Base-by-base conservation (phyloP, 2,113 vertebrate genomes). In the Clupea harengus region DNA sequence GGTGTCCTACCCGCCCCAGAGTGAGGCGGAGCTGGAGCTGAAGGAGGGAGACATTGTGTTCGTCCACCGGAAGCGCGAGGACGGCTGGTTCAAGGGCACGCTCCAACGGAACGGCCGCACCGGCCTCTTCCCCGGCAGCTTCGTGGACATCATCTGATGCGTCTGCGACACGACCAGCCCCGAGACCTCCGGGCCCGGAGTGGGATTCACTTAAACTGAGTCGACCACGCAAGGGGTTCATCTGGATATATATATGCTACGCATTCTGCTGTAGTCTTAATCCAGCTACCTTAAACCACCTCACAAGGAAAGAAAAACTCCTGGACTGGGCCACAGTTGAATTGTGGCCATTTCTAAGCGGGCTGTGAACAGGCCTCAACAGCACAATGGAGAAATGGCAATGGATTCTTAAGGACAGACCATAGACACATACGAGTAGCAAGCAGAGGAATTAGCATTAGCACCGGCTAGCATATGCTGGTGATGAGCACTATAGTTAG, bases 11-110 rank as follows among this genome's bases (percentile, higher is more conserved):
- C 98, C 98, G 87, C 98, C 98, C 9, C 98, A 99, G 94, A 99
- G 98, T 0, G 98, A 99, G 93, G 98, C 98, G 0, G 98, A 99
- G 93, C 97, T 99, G 91, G 98, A 99, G 91, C 97, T 99, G 32
- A 99, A 99, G 92, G 98, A 99, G 93, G 98, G 98, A n/a, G 98
- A 99, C 92, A 95, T 99, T 81, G 98, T 99, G 90, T 99, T 99
- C 81, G 98, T 99, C 32, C 98, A 99, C 94, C 97, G 97, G 90
- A 99, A 99, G 83, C 93, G 97, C 1, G 98, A 99, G 87, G 98
- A 99, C 32, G 98, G 98, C 93, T 99, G 98, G 98, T 99, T 99
- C 93, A 99, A 99, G 95, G 98, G 98, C 90, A 99, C 98, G 0
- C 95, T 99, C 84, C 98, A 99, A 83, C 96, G 97, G 11, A 99